Evolutionary conservation across 2,888 invertebrate genomes (phyloP), one percentile per base, ranked within the genome.

Genomic region (Colostygia pectinataria): DNA sequence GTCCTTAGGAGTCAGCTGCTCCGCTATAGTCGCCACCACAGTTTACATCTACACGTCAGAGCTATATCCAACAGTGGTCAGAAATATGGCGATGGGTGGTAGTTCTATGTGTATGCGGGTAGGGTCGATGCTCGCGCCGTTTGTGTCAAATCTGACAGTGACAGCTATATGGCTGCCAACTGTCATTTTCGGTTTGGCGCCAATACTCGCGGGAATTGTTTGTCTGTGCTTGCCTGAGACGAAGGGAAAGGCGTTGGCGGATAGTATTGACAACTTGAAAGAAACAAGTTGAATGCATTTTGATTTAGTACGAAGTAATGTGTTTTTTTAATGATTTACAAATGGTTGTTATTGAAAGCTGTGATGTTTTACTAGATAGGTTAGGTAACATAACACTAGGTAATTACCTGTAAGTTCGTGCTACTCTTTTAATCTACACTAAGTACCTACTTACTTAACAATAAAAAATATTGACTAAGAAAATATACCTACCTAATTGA

Each of bases 11-110:
- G 95, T 97, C 58, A 94, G 96, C 56, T 95, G 96, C 5, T 92
- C 95, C 14, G 93, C 96, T 0, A 91, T 96, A 0, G 93, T 94
- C 0, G 97, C 97, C 60, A 93, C 95, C 0, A 94, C 95, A 0
- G 94, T 95, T 6, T 98, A 97, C 74, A 92, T 98, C 5, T 97
- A 94, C 77, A 94, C 95, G 0, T 95, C 96, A 0, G 98, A 98
- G 76, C 74, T 97, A 4, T 97, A 96, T 71, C 98, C 98, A 0
- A 98, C 98, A 0, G 94, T 96, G 0, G 94, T 97, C 0, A 91
- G 98, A 8, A 97, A 97, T 66, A 94, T 95, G 71, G 97, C 96
- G 0, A 92, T 97, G 71, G 97, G 98, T 0, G 92, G 94, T 0
- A 94, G 95, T 39, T 97, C 97, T 0, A 95, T 95, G 89, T 92